These are phyloP conservation scores for Drosophila albomicans DNA, from an alignment of 1,140 invertebrate genomes.

Conservation along the genomic window DNA sequence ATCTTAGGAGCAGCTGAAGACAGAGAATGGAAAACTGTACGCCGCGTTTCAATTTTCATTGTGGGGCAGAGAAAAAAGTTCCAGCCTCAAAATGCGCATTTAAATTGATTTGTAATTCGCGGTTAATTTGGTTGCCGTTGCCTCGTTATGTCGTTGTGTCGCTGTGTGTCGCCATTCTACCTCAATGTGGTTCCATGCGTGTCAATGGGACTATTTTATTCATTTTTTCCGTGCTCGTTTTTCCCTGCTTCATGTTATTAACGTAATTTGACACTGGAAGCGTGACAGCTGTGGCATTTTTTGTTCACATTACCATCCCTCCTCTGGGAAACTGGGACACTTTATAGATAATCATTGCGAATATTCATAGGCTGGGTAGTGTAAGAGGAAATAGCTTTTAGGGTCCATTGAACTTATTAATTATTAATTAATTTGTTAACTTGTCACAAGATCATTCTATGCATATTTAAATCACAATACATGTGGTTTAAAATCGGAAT, in stretches of 20 bases:
- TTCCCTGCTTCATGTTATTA: conserved; percentile 50
- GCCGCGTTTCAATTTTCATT: conserved; percentile 50
- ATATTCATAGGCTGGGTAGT: not conserved
- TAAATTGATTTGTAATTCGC: conserved; percentile 80
- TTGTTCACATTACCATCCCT: not conserved
- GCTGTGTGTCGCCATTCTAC: too few species aligned
- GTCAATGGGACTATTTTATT: conserved; percentile 58
- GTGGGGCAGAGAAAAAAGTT: conserved; percentile 46
- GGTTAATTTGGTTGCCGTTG: conserved; percentile 60
- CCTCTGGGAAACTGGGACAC: conserved; percentile 3
- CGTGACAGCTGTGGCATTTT: conserved; percentile 58
- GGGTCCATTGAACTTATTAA: conserved; percentile 18
- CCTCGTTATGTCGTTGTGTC: not conserved
- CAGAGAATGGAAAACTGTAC: conserved; percentile 18
- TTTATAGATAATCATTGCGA: conserved; percentile 25
- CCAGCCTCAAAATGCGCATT: conserved; percentile 50
- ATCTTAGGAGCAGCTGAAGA: conserved; percentile 43
- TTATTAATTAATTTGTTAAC: conserved; percentile 41
- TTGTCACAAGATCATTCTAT: conserved; percentile 29
- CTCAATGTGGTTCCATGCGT: conserved; percentile 13
- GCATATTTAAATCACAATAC: conserved; percentile 19
- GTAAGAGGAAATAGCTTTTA: not conserved
- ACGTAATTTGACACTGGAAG: conserved; percentile 70
- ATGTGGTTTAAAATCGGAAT: conserved; percentile 2
- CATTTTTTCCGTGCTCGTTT: conserved; percentile 48